A percentile compares a stretch with the other conserved stretches of the same genome.
These are phyloP conservation scores for Tipula helvola DNA, from an alignment of 2,888 invertebrate species.

Conservation along the genomic window DNA sequence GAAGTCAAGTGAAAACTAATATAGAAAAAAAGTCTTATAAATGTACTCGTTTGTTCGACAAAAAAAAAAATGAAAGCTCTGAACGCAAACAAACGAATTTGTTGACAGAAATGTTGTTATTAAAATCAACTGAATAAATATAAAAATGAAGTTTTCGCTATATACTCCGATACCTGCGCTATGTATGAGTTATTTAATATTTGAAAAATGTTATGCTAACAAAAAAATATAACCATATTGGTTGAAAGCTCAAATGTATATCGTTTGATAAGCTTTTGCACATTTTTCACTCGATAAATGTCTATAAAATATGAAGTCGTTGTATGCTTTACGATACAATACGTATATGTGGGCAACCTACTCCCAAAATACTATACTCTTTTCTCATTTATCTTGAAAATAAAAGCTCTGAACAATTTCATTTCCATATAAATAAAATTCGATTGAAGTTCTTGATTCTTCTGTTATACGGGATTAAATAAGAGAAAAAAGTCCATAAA, in stretches of 20 bases:
- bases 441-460: background rate
- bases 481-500: background rate
- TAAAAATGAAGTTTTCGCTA: background rate
- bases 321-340: too few species aligned
- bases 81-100: background rate
- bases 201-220: too few species aligned
- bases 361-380: background rate
- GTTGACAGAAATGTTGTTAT: background rate
- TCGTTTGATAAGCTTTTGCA: too few species aligned
- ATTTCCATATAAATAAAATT: background rate
- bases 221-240: too few species aligned
- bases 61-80: background rate
- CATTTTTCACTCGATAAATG: too few species aligned
- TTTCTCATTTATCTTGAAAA: background rate
- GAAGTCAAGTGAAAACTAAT: background rate
- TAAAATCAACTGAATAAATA: background rate
- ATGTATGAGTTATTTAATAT: too few species aligned
- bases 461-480: background rate
- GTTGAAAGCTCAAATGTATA: too few species aligned
- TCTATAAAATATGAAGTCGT: too few species aligned
- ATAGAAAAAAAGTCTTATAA: background rate
- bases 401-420: background rate
- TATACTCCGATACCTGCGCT: background rate
- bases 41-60: background rate
- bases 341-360: too few species aligned